Evolutionary conservation across 2,113 vertebrate genomes (phyloP).

Genomic region (Gymnocephalus cernua): DNA sequence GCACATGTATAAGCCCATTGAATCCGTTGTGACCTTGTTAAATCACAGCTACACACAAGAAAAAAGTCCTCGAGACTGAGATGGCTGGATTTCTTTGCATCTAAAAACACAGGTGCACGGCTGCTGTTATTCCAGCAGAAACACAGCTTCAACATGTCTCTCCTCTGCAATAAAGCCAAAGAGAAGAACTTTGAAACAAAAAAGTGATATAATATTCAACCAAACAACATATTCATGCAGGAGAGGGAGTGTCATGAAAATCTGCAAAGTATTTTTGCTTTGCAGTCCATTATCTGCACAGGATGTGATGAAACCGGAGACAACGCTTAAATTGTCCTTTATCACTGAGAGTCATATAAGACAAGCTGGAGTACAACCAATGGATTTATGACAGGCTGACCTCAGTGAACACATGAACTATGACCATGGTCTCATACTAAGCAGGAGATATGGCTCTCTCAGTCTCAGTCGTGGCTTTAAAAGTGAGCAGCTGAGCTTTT

Average conservation of each 20-base stretch:
- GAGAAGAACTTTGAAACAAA: not conserved
- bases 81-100: not conserved
- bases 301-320: slow-evolving; percentile 49
- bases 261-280: not conserved
- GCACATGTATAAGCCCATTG: not conserved
- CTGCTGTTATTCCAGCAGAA: not conserved
- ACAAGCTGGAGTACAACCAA: slow-evolving; percentile 7
- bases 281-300: slow-evolving; percentile 9
- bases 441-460: slow-evolving; percentile 19
- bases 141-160: not conserved
- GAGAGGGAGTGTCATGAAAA: not conserved
- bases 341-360: slow-evolving; percentile 52
- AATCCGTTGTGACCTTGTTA: not conserved
- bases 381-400: slow-evolving; percentile 55
- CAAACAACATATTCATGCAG: not conserved
- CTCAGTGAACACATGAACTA: slow-evolving; percentile 42
- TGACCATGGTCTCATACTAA: slow-evolving; percentile 36
- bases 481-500: slow-evolving; percentile 16
- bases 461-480: slow-evolving; percentile 33
- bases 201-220: not conserved
- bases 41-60: not conserved
- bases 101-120: not conserved
- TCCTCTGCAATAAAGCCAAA: not conserved
- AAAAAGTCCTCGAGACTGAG: too few species aligned
- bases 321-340: slow-evolving; percentile 26